phyloP scores from a whole-genome alignment of 2,888 invertebrate genomes.

The Neoscelio sp. region DNA sequence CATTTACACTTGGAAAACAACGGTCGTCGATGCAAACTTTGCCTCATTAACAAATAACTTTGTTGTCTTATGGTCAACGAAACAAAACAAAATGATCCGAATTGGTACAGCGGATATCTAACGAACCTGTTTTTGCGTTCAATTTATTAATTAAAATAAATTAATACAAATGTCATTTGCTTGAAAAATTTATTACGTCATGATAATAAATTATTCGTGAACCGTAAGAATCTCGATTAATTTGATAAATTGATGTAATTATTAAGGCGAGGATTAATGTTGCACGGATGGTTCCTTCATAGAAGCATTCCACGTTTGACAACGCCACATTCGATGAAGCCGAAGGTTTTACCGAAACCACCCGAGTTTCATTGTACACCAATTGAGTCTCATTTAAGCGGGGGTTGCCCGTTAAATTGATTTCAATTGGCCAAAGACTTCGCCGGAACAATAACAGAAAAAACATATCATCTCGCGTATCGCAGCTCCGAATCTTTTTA shows the following conservation, averaged over 20 bases:
- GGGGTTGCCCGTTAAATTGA: conserved; percentile 81
- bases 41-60: conserved; percentile 18
- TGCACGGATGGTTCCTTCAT: conserved; percentile 42
- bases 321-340: conserved; percentile 37
- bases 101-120: background rate
- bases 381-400: conserved; percentile 81
- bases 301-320: conserved; percentile 36
- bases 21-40: background rate
- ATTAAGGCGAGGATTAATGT: conserved; percentile 56
- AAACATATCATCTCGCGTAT: conserved; percentile 48
- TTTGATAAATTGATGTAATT: conserved; percentile 58
- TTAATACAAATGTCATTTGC: conserved; percentile 32
- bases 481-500: conserved; percentile 73
- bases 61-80: background rate
- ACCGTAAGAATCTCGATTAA: conserved; percentile 52
- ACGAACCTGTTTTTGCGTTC: conserved; percentile 20
- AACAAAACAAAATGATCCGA: no score
- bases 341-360: conserved; percentile 50
- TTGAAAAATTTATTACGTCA: background rate
- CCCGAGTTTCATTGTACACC: conserved; percentile 77
- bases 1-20: conserved; percentile 2
- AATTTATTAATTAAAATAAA: conserved; percentile 43
- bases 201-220: conserved; percentile 14
- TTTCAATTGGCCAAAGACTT: conserved; percentile 79
- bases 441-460: conserved; percentile 64